Evolutionary conservation across 2,113 vertebrate genomes (phyloP).

Genomic region (Sclerurus mexicanus): DNA sequence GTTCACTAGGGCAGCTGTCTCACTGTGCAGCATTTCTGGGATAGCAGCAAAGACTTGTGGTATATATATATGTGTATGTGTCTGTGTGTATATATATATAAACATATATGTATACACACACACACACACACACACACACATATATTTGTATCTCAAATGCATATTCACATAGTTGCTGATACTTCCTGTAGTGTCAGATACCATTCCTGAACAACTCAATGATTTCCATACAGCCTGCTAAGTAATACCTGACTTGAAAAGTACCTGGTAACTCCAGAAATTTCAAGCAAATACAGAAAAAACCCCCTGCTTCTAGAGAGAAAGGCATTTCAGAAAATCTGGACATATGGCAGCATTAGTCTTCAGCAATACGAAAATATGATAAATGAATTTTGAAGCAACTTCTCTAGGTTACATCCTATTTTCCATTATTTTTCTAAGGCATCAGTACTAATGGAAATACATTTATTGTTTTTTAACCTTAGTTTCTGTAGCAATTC

Average conservation of each 20-base stretch:
- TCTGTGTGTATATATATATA: too few relatives aligned
- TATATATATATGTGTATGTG: rapidly evolving
- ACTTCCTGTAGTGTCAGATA: not conserved
- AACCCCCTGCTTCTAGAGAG: not conserved
- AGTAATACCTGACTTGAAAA: not conserved
- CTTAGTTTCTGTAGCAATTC: not conserved
- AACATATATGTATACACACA: too few relatives aligned
- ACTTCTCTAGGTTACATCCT: not conserved
- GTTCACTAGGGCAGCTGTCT: not conserved
- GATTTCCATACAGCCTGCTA: not conserved
- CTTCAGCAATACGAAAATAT: not conserved
- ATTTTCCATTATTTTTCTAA: not conserved
- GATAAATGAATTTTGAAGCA: not conserved
- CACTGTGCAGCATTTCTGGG: not conserved
- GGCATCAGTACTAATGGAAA: not conserved
- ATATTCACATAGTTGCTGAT: not conserved
- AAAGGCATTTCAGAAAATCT: not conserved
- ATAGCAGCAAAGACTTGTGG: not conserved
- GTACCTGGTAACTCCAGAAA: not conserved
- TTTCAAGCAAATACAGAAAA: not conserved
- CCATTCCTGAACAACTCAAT: not conserved
- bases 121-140: rapidly evolving
- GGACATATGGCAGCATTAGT: not conserved
- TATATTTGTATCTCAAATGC: not conserved
- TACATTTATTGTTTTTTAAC: not conserved